Base-by-base conservation (phyloP, 2,888 invertebrate species). In the Tetragonula carbonaria region DNA sequence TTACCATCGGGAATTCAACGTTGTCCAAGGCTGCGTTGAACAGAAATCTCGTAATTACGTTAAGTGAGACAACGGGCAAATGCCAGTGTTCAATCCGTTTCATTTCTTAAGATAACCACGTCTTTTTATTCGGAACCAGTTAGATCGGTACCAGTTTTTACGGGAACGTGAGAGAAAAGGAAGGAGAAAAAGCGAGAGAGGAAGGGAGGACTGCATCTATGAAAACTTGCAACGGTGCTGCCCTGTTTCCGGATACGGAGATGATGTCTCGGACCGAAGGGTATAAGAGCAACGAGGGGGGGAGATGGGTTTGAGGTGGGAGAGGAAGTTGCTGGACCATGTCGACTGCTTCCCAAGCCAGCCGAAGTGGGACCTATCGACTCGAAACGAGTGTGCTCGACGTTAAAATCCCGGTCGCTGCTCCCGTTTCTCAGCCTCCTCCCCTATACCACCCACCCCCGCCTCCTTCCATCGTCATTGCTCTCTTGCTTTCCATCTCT, bases 351-450 rank as follows among this genome's bases (percentile, higher is more conserved):
- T 88, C 85, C 87, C 88, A 87, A 88, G 87, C 88, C 89, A 88
- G 91, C 84, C 91, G 88, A 91, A 92, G 92, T 92, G 91, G 45
- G 92, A 92, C 91, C 92, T 92, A 92, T 92, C 92, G 91, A 92
- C 91, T 92, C 90, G 92, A 92, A 92, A 92, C 92, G 92, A 92
- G 92, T 92, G 92, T 92, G 91, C 92, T 92, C 92, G 92, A 92
- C 92, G 92, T 92, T 92, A 92, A 92, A 92, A 92, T 92, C 92
- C 92, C 91, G 90, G 90, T 91, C 88, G 90, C 84, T 89, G 91
- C 90, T 91, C 92, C 88, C 91, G 91, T 92, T 90, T 90, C 92
- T 90, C 91, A 89, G 88, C 81, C 84, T 86, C 80, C 85, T 82
- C 63, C 80, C 78, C 33, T 33, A 28, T 62, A 18, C 33, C 28